Conservation (phyloP, 1,140 invertebrate genomes). For the Neoseiulus cucumeris region DNA sequence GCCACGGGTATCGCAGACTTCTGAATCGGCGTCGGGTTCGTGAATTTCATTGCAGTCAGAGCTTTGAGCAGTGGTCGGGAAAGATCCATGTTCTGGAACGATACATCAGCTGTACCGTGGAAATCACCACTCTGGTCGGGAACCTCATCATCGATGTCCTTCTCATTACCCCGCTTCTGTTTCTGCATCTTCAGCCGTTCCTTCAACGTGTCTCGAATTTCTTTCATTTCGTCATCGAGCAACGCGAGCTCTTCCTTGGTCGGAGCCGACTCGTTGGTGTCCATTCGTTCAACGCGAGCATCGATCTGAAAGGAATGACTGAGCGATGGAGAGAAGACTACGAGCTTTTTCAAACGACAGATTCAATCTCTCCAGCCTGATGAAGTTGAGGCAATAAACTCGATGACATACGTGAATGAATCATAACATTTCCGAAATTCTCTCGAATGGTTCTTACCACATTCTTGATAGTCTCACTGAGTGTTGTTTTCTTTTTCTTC, state of each 20-base stretch:
- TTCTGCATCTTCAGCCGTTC: conserved; percentile 29
- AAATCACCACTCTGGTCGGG: conserved; percentile 45
- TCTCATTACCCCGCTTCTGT: conserved; percentile 25
- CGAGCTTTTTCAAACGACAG: not conserved
- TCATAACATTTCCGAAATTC: no score
- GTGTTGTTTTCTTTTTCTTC: conserved; percentile 44
- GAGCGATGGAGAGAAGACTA: not conserved
- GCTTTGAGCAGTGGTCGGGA: conserved; percentile 60
- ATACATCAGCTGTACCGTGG: conserved; percentile 38
- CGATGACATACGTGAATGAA: no score
- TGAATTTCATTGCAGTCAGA: conserved; percentile 61
- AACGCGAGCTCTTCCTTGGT: conserved; percentile 15
- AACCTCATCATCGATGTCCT: conserved; percentile 30
- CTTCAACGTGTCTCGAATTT: conserved; percentile 23
- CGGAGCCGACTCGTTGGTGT: conserved; percentile 15
- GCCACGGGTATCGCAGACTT: conserved; percentile 80
- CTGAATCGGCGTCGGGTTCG: conserved; percentile 90
- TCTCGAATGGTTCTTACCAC: conserved; percentile 52
- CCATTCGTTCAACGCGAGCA: not conserved
- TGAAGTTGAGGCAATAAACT: no score
- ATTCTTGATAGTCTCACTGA: conserved; percentile 28
- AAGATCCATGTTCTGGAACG: conserved; percentile 81
- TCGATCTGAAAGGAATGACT: not conserved
- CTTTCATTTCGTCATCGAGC: conserved; percentile 36
- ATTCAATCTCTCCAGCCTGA: not conserved